A percentile compares a stretch with the other conserved stretches of the same genome.
phyloP scores from a whole-genome alignment of 2,888 invertebrate species.

The Troides oblongomaculatus region DNA sequence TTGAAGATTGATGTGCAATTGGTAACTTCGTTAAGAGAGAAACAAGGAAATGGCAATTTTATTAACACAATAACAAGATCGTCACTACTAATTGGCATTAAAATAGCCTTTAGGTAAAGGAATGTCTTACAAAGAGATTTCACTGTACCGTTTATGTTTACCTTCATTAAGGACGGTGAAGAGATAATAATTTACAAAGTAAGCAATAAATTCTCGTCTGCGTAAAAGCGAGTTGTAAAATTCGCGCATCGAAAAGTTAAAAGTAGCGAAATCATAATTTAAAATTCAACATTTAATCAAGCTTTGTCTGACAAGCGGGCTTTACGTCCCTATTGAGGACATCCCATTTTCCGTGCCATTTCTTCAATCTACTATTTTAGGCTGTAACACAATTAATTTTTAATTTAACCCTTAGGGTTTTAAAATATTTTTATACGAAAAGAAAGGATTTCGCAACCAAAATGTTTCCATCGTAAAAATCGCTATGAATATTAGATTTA shows the following conservation, averaged over 20 bases:
- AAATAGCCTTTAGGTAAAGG: too few species aligned
- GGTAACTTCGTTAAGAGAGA: too few species aligned
- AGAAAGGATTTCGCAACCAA: too few species aligned
- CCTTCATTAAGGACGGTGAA: neutral
- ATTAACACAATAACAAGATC: too few species aligned
- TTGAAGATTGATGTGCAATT: too few species aligned
- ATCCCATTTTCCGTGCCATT: conserved; percentile 66
- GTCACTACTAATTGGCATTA: too few species aligned
- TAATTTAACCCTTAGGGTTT: conserved; percentile 56
- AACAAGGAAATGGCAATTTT: too few species aligned
- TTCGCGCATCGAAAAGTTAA: conserved; percentile 17
- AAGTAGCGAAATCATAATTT: conserved; percentile 55
- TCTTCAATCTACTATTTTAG: conserved; percentile 53
- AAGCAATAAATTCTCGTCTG: conserved; percentile 15
- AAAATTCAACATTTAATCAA: conserved; percentile 77
- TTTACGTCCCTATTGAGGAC: conserved; percentile 58
- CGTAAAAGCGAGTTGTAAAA: conserved; percentile 28
- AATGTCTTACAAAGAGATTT: too few species aligned
- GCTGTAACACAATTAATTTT: conserved; percentile 63
- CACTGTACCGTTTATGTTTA: too few species aligned
- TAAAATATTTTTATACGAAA: conserved; percentile 17
- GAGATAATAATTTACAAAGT: conserved; percentile 36
- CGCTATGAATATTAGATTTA: too few species aligned
- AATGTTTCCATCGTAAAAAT: too few species aligned
- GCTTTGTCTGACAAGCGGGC: conserved; percentile 66